Evolutionary conservation across 2,113 vertebrate genomes (phyloP).

Genomic region (Zosterops borbonicus): DNA sequence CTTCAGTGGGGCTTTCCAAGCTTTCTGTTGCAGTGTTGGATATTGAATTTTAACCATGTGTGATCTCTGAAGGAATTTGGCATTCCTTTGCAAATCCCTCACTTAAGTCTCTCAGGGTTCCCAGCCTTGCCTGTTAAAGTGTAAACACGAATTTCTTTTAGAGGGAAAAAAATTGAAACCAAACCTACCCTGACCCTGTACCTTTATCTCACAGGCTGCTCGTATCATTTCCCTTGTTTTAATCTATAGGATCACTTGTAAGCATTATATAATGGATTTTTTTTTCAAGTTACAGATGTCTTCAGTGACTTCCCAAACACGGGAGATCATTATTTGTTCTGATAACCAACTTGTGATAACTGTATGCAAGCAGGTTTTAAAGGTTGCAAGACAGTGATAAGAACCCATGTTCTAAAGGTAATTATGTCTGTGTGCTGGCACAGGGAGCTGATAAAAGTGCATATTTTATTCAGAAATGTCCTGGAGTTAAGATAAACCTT

Average conservation of each 20-base stretch:
- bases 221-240: not conserved
- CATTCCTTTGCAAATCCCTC: conserved; percentile 21
- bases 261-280: not conserved
- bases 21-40: not conserved
- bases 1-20: not conserved
- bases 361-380: not conserved
- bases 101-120: not conserved
- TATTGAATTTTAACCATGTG: conserved; percentile 40
- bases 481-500: not conserved
- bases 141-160: not conserved
- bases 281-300: not conserved
- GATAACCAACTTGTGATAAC: not conserved
- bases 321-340: not conserved
- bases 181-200: not conserved
- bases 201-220: not conserved
- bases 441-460: not conserved
- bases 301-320: not conserved
- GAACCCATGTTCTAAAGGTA: not conserved
- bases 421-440: not conserved
- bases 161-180: not conserved
- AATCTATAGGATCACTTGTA: not conserved
- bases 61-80: conserved; percentile 22
- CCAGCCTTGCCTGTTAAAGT: not conserved
- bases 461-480: not conserved
- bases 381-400: not conserved